A percentile compares a stretch with the other conserved stretches of the same genome.
Evolutionary conservation across 2,888 invertebrate genomes (phyloP).

Genomic region (Fragum sueziense): DNA sequence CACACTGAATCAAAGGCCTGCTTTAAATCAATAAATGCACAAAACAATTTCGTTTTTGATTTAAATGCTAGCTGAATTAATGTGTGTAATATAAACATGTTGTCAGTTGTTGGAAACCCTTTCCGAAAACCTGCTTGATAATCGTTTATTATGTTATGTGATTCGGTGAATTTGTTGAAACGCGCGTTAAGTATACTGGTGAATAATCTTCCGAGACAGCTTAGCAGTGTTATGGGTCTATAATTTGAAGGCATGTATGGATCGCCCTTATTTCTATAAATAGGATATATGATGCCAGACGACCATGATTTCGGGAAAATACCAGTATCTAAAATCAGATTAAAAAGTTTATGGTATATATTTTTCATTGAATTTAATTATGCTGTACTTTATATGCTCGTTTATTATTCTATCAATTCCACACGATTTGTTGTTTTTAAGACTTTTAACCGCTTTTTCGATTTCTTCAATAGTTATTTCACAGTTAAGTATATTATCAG

Average conservation of each 20-base stretch:
- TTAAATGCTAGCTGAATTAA: slow-evolving; percentile 16
- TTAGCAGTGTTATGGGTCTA: slow-evolving; percentile 23
- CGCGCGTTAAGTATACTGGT: slow-evolving; percentile 6
- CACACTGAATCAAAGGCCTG: no score
- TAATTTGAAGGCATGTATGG: slow-evolving; percentile 15
- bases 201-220: slow-evolving; percentile 23
- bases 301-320: slow-evolving; percentile 18
- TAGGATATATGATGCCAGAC: slow-evolving; percentile 11
- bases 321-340: slow-evolving; percentile 15
- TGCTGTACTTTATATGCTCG: slow-evolving; percentile 8
- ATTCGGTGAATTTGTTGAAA: not conserved
- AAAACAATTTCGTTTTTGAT: slow-evolving; percentile 19
- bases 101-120: slow-evolving; percentile 29
- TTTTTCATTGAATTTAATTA: not conserved
- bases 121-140: slow-evolving; percentile 34
- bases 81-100: slow-evolving; percentile 22
- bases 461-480: not conserved
- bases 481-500: not conserved
- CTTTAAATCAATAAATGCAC: no score
- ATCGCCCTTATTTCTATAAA: slow-evolving; percentile 32
- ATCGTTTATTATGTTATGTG: slow-evolving; percentile 7
- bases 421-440: slow-evolving; percentile 13
- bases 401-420: slow-evolving; percentile 14
- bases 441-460: not conserved
- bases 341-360: slow-evolving; percentile 17